Base-by-base conservation (phyloP, 2,888 invertebrate species). In the Dynastes hyllus region DNA sequence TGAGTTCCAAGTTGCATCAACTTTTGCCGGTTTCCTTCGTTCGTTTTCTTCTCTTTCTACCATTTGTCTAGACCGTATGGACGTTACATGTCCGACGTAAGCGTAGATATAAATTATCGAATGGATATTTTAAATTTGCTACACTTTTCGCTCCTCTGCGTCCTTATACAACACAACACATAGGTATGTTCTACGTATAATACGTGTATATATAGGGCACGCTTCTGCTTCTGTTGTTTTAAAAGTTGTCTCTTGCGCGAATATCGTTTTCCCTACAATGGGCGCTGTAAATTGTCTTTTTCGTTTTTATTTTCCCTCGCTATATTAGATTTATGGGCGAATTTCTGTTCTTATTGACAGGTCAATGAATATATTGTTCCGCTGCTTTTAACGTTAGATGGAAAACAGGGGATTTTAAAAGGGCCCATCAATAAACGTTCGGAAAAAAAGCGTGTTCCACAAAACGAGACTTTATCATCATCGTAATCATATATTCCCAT, bases 331-430 rank as follows among this genome's bases (percentile, higher is more conserved):
- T 73, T 73, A 73, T 73, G 58, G 58, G 22, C 37, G 58, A 55
- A 58, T 73, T 58, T 73, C 73, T 73, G 73, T 58, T 58, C 58
- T 40, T 40, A 73, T 73, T 73, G 73, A 73, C 73, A 73, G 73
- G 61, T 45, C 73, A 73, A 73, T 73, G 73, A 73, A 73, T 73
- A 73, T 73, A 73, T 73, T 73, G 73, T 73, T 73, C 73, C 73
- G 73, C 13, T 58, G 73, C 73, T 58, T 73, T 61, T 61, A 73
- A 73, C 73, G 58, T 73, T 58, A 73, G 58, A 73, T 58, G 73
- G 73, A 73, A 73, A 73, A 73, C 73, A 58, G 73, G 73, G 73
- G 73, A 73, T 55, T 73, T 73, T 73, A 73, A 73, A 73, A 73
- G 61, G 73, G 40, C 37, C 73, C 73, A 73, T 73, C 73, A 73